Percentiles rank a stretch among this genome's conserved stretches.
These are phyloP conservation scores for Periplaneta americana DNA, from an alignment of 1,140 invertebrate genomes.

Conservation along the genomic window DNA sequence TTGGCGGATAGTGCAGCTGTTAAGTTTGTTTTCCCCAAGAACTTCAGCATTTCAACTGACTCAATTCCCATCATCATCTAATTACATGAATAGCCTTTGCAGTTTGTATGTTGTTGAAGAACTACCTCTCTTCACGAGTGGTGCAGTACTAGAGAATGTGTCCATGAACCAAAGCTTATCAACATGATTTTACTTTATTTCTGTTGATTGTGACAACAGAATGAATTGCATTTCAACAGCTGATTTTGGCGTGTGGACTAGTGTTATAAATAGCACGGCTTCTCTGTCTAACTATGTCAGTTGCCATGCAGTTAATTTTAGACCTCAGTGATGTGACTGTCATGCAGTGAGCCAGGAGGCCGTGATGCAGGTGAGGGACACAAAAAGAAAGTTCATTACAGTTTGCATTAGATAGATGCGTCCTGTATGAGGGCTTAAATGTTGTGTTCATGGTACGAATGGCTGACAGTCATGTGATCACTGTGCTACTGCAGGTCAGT, in stretches of 20 bases:
- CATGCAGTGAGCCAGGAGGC: not conserved
- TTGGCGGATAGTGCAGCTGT: no score
- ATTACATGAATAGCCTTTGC: not conserved
- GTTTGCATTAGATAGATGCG: not conserved
- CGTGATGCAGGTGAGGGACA: not conserved
- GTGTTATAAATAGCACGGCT: not conserved
- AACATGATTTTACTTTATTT: not conserved
- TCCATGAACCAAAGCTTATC: not conserved
- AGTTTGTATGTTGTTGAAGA: not conserved
- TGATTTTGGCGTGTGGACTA: conserved; percentile 2
- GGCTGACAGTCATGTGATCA: not conserved
- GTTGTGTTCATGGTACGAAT: not conserved
- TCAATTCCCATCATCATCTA: no score
- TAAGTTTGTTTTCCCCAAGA: no score
- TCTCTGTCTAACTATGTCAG: not conserved
- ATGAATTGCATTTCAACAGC: not conserved
- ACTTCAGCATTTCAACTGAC: no score
- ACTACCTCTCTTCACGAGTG: not conserved
- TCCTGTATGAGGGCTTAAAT: not conserved
- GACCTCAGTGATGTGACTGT: not conserved
- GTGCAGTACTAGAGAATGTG: no score
- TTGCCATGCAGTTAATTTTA: conserved; percentile 4
- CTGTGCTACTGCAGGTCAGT: no score
- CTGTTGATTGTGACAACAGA: not conserved
- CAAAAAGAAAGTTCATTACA: not conserved